These are phyloP conservation scores for Zygogramma bicolorata DNA, from an alignment of 2,888 invertebrate genomes.

Conservation along the genomic window DNA sequence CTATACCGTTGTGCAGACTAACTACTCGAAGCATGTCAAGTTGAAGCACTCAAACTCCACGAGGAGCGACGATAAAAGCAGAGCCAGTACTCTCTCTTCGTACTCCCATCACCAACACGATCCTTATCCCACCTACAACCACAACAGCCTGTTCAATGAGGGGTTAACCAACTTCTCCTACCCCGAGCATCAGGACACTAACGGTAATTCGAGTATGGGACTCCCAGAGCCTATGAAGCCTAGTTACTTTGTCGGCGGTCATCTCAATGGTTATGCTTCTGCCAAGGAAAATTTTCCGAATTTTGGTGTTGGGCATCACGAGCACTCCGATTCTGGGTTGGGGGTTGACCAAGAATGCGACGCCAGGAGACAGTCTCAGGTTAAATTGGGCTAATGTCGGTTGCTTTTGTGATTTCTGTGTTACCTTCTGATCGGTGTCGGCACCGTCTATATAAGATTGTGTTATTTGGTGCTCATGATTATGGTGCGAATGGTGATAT, in stretches of 20 bases:
- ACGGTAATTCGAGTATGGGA: conserved; percentile 40
- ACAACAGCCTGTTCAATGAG: conserved; percentile 48
- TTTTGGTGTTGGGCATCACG: conserved; percentile 70
- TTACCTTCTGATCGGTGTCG: conserved; percentile 19
- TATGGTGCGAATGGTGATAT: too few species aligned
- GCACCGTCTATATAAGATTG: background rate
- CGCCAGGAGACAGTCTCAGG: conserved; percentile 53
- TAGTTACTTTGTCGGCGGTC: conserved; percentile 43
- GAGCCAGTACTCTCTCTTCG: conserved; percentile 35
- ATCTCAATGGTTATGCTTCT: conserved; percentile 42
- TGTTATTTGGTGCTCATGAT: too few species aligned
- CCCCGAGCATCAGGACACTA: conserved; percentile 44
- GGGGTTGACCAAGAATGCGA: conserved; percentile 83
- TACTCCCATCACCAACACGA: conserved; percentile 34
- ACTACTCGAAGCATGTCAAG: conserved; percentile 73
- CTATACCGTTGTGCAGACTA: conserved; percentile 87
- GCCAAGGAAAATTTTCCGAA: conserved; percentile 43
- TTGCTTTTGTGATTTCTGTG: conserved; percentile 27
- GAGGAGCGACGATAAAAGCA: conserved; percentile 44
- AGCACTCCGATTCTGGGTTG: conserved; percentile 82
- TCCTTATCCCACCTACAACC: conserved; percentile 38
- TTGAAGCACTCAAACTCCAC: conserved; percentile 60
- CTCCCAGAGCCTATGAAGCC: conserved; percentile 49
- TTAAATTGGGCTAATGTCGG: conserved; percentile 22
- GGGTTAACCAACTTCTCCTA: conserved; percentile 53